Base-by-base conservation (phyloP, 2,113 vertebrate species). In the Probosciger aterrimus region DNA sequence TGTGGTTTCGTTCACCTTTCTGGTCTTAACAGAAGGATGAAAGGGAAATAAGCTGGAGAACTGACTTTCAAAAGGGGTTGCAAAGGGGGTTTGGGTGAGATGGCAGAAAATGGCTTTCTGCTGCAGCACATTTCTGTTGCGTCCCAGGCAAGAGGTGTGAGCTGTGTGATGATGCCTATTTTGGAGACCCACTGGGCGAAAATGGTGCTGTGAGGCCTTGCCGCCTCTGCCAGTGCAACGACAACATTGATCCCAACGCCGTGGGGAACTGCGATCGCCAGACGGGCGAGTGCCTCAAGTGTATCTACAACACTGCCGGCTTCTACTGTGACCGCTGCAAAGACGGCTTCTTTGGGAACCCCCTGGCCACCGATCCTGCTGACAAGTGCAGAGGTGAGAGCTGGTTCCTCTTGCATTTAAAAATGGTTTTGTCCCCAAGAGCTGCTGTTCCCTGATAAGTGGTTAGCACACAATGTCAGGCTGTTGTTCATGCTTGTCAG, bases 141-240 rank as follows among this genome's bases (percentile, higher is more conserved):
- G 4, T 50, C 11, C 5, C 96, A 99, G 99, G 99, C 30, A 99
- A 99, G 82, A 98, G 99, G 39, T 99, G 99, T 4, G 99, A 99
- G 96, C 98, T 99, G 53, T 99, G 99, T 64, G 99, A 99, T 0
- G 99, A 99, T 1, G 99, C 99, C 15, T 99, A 99, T 97, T 99
- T 99, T 0, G 99, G 99, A 11, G 99, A 99, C 93, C 99, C 99
- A 0, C 97, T 99, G 93, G 99, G 99, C 0, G 94, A 91, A 18
- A 97, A 95, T 0, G 98, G 99, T 0, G 98, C 98, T 0, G 96
- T 97, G 62, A 97, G 99, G 53, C 90, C 97, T 1, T 99, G 99
- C 89, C 98, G 98, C 10, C 97, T 97, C 20, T 99, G 99, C 86
- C 99, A 99, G 53, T 99, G 99, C 96, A 99, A 98, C 2, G 98